These are phyloP conservation scores for Melanotaenia nigrans DNA, from an alignment of 2,797 vertebrate species.

Conservation along the genomic window DNA sequence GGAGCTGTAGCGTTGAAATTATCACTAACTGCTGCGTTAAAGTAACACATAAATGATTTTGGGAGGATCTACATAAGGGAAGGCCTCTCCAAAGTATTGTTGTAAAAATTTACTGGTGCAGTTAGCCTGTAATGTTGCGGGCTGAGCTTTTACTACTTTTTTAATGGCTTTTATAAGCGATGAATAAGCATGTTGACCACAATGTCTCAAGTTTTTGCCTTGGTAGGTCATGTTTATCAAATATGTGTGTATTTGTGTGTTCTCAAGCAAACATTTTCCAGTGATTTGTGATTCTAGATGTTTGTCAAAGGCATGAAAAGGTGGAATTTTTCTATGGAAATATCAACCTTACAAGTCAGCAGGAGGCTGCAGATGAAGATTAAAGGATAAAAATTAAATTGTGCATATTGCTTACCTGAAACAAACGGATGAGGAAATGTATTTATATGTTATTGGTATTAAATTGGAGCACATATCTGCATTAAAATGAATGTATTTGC, in stretches of 20 bases:
- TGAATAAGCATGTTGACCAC: slow-evolving; percentile 3
- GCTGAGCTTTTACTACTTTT: not conserved
- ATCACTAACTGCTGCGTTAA: slow-evolving; percentile 31
- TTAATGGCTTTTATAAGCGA: slow-evolving; percentile 1
- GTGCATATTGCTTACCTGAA: slow-evolving; percentile 7
- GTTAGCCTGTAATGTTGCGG: slow-evolving; percentile 17
- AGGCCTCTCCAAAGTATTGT: not conserved
- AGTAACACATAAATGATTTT: slow-evolving; percentile 12
- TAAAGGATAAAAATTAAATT: slow-evolving; percentile 18
- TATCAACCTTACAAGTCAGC: slow-evolving; percentile 11
- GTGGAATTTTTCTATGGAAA: slow-evolving; percentile 16
- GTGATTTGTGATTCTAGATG: slow-evolving; percentile 37
- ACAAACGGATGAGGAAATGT: not conserved
- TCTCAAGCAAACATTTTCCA: slow-evolving; percentile 15
- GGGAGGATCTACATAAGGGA: slow-evolving; percentile 8
- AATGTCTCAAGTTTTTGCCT: not conserved
- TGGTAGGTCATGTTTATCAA: slow-evolving; percentile 1
- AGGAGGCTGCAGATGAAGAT: slow-evolving; percentile 9
- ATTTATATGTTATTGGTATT: not conserved
- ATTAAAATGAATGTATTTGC: not conserved
- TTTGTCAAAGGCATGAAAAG: slow-evolving; percentile 30
- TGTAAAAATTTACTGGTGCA: slow-evolving; percentile 1
- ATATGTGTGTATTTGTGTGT: not conserved
- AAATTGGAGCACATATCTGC: not conserved
- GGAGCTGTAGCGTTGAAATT: slow-evolving; percentile 57